These are phyloP conservation scores for Nesometra sesokonis DNA, from an alignment of 35 echinoderm and acorn worm genomes.

Conservation along the genomic window DNA sequence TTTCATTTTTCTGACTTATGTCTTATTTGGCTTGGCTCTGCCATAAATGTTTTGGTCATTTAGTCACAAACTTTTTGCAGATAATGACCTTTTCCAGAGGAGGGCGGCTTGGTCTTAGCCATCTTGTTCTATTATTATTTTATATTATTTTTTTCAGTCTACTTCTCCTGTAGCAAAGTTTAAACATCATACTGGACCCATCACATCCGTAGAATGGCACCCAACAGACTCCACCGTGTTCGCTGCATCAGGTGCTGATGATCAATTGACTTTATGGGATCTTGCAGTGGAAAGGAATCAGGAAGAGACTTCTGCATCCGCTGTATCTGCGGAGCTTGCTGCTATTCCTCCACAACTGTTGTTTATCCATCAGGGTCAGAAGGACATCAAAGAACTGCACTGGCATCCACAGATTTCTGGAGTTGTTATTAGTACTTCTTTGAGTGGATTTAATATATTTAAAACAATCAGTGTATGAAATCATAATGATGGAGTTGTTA, in stretches of 20 bases:
- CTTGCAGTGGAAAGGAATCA: slow-evolving; percentile 68
- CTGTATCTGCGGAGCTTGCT: background rate
- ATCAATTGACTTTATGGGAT: slow-evolving; percentile 92
- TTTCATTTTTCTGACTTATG: no score
- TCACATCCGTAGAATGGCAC: slow-evolving; percentile 88
- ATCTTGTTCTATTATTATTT: no score
- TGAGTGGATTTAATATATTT: slow-evolving; percentile 89
- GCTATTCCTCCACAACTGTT: slow-evolving; percentile 82
- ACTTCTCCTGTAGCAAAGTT: slow-evolving; percentile 75
- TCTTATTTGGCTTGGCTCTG: no score
- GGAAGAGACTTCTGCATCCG: slow-evolving; percentile 21
- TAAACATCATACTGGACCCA: slow-evolving; percentile 88
- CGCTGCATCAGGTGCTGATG: slow-evolving; percentile 59
- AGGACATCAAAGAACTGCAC: slow-evolving; percentile 86
- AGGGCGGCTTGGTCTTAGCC: no score
- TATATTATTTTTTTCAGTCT: background rate
- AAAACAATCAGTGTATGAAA: slow-evolving; percentile 85
- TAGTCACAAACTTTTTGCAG: no score
- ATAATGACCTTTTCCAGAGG: no score
- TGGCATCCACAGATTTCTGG: slow-evolving; percentile 96
- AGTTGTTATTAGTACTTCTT: slow-evolving; percentile 77
- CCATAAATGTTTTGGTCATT: no score
- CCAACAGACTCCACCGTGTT: slow-evolving; percentile 81
- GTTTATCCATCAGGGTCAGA: slow-evolving; percentile 95
- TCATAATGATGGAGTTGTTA: no score